Percentiles rank a stretch among this genome's conserved stretches.
Evolutionary conservation across 1,140 invertebrate species (phyloP).

Genomic region (Drosophila melanica): DNA sequence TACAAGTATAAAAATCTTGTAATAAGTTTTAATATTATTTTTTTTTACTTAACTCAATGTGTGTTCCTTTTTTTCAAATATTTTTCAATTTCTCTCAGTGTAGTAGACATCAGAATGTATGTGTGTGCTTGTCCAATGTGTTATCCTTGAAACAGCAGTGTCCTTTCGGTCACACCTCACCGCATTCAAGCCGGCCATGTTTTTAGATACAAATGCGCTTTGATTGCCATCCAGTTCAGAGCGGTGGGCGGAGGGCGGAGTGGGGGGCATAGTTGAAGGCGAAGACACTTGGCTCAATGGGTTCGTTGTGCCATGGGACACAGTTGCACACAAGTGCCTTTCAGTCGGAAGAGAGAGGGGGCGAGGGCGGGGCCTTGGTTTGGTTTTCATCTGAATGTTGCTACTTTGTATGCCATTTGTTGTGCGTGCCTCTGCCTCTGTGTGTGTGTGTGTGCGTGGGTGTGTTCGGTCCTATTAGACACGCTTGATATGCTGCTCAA

Average conservation of each 20-base stretch:
- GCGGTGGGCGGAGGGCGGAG: not conserved
- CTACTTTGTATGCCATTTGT: slow-evolving; percentile 60
- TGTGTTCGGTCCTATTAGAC: slow-evolving; percentile 52
- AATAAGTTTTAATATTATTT: too few relatives aligned
- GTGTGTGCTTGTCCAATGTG: slow-evolving; percentile 44
- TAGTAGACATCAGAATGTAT: not conserved
- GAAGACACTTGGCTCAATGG: slow-evolving; percentile 54
- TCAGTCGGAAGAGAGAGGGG: not conserved
- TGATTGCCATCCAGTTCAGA: slow-evolving; percentile 61
- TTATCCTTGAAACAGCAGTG: slow-evolving; percentile 60
- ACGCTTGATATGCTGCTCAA: slow-evolving; percentile 64
- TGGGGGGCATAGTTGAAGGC: not conserved
- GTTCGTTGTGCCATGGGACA: slow-evolving; percentile 52
- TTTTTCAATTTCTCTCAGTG: too few relatives aligned
- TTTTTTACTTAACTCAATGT: too few relatives aligned
- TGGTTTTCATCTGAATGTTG: slow-evolving; percentile 29
- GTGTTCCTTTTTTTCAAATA: too few relatives aligned
- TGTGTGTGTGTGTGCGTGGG: slow-evolving; percentile 6
- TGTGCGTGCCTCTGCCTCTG: slow-evolving; percentile 28
- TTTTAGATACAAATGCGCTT: slow-evolving; percentile 60
- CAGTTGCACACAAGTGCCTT: slow-evolving; percentile 49
- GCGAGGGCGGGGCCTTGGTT: too few relatives aligned
- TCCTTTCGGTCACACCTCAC: slow-evolving; percentile 46
- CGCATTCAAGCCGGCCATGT: slow-evolving; percentile 25
- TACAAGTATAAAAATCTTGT: too few relatives aligned